phyloP scores from a whole-genome alignment of 2,113 vertebrate species.

The Gobio gobio region DNA sequence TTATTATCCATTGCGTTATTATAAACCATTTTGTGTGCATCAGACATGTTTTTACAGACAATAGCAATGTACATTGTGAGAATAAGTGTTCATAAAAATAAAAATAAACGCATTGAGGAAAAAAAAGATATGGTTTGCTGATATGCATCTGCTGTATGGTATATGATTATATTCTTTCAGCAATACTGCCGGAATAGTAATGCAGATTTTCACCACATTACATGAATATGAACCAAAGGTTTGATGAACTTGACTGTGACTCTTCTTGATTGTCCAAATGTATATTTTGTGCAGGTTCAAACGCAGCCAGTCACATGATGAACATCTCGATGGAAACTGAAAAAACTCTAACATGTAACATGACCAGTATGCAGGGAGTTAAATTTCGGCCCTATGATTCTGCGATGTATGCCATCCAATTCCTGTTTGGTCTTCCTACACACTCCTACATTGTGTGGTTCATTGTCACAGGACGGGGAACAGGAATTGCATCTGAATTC shows the following conservation, averaged over 20 bases:
- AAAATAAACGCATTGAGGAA: too few relatives aligned
- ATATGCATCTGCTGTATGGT: neutral
- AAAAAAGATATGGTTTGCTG: neutral
- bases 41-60: too few relatives aligned
- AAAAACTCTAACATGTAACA: neutral
- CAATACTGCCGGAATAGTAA: neutral
- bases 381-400: neutral
- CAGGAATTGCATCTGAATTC: constrained; percentile 39
- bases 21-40: too few relatives aligned
- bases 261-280: neutral
- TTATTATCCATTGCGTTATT: too few relatives aligned
- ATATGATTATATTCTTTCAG: neutral
- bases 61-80: too few relatives aligned
- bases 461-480: constrained; percentile 13
- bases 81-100: too few relatives aligned
- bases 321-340: constrained; percentile 22
- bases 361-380: neutral
- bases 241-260: neutral
- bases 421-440: constrained; percentile 20
- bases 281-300: neutral
- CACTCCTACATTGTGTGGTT: constrained; percentile 49
- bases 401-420: neutral
- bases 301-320: neutral
- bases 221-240: neutral
- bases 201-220: neutral